phyloP scores from a whole-genome alignment of 2,888 invertebrate species.

The Steinernema scapterisci region DNA sequence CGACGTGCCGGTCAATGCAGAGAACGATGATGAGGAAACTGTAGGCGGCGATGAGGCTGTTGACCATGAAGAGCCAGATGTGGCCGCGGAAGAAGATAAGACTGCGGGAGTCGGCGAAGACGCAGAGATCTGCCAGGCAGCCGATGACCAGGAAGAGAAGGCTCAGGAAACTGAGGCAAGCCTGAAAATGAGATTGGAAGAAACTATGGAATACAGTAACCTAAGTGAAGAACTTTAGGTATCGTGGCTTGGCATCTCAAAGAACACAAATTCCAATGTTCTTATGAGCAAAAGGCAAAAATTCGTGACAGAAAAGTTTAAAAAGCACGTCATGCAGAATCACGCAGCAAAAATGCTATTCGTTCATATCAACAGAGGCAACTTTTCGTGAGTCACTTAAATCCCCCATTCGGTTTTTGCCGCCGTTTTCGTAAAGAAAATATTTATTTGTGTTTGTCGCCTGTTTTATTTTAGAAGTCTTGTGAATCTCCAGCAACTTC shows the following conservation, averaged over 20 bases:
- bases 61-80: slow-evolving; percentile 43
- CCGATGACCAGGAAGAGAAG: slow-evolving; percentile 44
- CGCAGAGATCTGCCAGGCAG: slow-evolving; percentile 43
- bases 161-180: slow-evolving; percentile 40
- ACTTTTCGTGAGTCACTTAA: no score
- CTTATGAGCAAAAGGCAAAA: no score
- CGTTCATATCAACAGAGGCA: no score
- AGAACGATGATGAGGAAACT: slow-evolving; percentile 46
- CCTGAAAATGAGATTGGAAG: slow-evolving; percentile 33
- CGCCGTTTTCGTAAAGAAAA: no score
- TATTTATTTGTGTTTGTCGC: not conserved
- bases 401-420: no score
- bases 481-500: no score
- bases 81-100: slow-evolving; percentile 42
- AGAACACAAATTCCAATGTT: no score
- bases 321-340: no score
- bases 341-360: no score
- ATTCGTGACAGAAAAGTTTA: no score
- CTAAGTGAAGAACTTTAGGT: no score
- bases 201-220: not conserved
- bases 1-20: slow-evolving; percentile 49
- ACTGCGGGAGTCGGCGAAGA: slow-evolving; percentile 33
- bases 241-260: no score
- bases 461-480: not conserved
- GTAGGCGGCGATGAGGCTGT: slow-evolving; percentile 47